These are phyloP conservation scores for Hylia prasina DNA, from an alignment of 2,113 vertebrate genomes.

Conservation along the genomic window DNA sequence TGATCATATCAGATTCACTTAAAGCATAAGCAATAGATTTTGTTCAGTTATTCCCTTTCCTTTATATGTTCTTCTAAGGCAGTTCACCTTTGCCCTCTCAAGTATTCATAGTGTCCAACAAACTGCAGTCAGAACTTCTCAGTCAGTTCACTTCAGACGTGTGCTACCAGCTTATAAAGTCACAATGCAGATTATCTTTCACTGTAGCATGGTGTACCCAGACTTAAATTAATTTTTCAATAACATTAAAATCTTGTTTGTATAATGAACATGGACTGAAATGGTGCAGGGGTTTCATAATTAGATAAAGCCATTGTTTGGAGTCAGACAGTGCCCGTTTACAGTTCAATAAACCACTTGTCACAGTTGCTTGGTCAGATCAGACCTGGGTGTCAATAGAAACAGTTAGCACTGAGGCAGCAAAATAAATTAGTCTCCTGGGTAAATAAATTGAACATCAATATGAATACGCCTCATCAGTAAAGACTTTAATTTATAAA, in stretches of 20 bases:
- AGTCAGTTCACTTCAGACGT: not conserved
- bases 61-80: not conserved
- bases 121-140: not conserved
- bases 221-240: constrained; percentile 19
- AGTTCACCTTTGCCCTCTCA: not conserved
- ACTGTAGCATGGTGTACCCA: not conserved
- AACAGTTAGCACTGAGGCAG: constrained; percentile 74
- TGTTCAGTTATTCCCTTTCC: not conserved
- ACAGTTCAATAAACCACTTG: constrained; percentile 86
- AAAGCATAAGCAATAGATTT: not conserved
- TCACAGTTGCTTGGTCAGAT: constrained; percentile 82
- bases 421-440: constrained; percentile 85
- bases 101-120: not conserved
- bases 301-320: constrained; percentile 80
- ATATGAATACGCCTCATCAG: constrained; percentile 71
- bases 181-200: not conserved
- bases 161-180: not conserved
- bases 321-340: constrained; percentile 74
- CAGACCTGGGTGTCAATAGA: constrained; percentile 79
- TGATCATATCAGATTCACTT: not conserved
- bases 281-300: constrained; percentile 69
- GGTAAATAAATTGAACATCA: constrained; percentile 79
- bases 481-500: constrained; percentile 73
- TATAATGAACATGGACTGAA: constrained; percentile 35
- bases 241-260: constrained; percentile 39